phyloP scores from a whole-genome alignment of 92 coral and sea anemone species.

The Parazoanthus swiftii region DNA sequence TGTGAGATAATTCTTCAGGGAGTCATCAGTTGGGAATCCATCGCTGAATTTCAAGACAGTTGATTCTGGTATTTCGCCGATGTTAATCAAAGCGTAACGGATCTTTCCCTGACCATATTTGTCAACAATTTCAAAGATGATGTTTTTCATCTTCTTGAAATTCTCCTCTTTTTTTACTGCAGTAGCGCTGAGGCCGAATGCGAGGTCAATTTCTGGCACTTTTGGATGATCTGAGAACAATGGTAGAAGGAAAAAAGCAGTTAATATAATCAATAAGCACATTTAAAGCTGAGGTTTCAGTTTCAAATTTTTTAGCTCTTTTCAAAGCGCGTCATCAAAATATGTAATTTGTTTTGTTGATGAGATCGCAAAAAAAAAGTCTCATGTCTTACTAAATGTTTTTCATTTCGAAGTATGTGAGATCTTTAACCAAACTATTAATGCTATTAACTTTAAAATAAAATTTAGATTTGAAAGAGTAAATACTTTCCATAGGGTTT shows the following conservation, averaged over 20 bases:
- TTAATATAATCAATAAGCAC: neutral
- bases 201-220: constrained; percentile 39
- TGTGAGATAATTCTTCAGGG: neutral
- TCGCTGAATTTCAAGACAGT: constrained; percentile 20
- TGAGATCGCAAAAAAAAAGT: too few relatives aligned
- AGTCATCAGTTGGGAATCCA: constrained; percentile 12
- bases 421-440: too few relatives aligned
- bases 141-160: constrained; percentile 28
- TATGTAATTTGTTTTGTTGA: too few relatives aligned
- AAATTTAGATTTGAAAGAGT: too few relatives aligned
- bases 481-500: too few relatives aligned
- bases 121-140: constrained; percentile 4
- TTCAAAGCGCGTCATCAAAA: too few relatives aligned
- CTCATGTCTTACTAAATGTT: too few relatives aligned
- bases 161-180: constrained; percentile 13
- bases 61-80: constrained; percentile 23
- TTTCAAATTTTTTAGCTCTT: too few relatives aligned
- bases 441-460: too few relatives aligned
- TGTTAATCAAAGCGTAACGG: constrained; percentile 26
- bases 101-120: constrained; percentile 40
- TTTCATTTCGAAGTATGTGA: too few relatives aligned
- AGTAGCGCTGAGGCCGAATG: constrained; percentile 31
- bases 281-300: neutral
- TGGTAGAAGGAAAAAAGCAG: too few relatives aligned
- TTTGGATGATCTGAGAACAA: constrained; percentile 25